Evolutionary conservation across 2,888 invertebrate genomes (phyloP), one percentile per base, ranked within the genome.

Genomic region (Gasteruption jaculator): DNA sequence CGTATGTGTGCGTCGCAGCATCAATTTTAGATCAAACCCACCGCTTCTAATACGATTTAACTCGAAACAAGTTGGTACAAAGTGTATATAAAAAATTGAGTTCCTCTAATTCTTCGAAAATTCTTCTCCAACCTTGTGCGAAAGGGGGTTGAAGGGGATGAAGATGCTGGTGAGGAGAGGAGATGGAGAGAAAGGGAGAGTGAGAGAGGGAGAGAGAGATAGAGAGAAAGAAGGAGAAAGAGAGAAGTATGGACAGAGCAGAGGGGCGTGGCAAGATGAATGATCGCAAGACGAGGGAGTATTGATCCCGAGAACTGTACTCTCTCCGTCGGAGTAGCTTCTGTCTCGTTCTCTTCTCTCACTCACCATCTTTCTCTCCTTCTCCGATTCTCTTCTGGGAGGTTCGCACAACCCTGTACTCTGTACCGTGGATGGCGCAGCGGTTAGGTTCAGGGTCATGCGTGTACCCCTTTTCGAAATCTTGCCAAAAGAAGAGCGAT

Each of bases 211-310:
- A 49, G 50, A 46, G 41, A 46, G 22, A 42, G 38, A 45, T 40
- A 45, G 46, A 33, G 48, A 48, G 43, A 52, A 40, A 45, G 43
- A 48, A 46, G 42, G 41, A 46, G 46, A 44, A 45, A 52, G 36
- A 44, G 49, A 50, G 57, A 39, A 52, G 53, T 49, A 50, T 50
- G 60, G 60, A 62, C 63, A 62, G 63, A 63, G 58, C 60, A 63
- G 62, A 68, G 68, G 68, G 70, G 70, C 68, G 70, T 69, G 70
- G 69, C 69, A 68, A 69, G 69, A 70, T 70, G 70, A 70, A 70
- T 69, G 70, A 70, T 70, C 67, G 67, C 68, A 69, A 70, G 70
- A 69, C 67, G 69, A 68, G 63, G 61, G 67, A 69, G 69, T 70
- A 70, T 70, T 70, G 70, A 70, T 70, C 69, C 65, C 64, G 56